phyloP scores from a whole-genome alignment of 1,140 invertebrate genomes.

The Formica exsecta region DNA sequence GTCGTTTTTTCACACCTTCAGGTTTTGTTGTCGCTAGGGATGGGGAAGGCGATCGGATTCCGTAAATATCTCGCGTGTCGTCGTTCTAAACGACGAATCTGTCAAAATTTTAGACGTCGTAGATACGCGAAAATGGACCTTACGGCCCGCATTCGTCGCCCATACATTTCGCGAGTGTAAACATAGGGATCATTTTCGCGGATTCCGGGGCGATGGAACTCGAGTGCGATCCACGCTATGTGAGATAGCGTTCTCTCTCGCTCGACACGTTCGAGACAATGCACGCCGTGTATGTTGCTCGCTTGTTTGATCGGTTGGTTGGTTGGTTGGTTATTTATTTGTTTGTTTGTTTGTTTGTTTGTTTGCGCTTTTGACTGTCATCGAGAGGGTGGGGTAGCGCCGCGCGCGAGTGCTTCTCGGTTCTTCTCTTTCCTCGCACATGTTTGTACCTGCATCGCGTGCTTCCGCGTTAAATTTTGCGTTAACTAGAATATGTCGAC shows the following conservation, averaged over 20 bases:
- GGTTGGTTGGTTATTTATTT: conserved; percentile 7
- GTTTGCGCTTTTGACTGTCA: conserved; percentile 52
- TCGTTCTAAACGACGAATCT: too few species aligned
- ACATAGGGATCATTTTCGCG: not conserved
- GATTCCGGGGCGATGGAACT: not conserved
- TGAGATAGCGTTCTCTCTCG: not conserved
- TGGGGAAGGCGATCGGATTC: too few species aligned
- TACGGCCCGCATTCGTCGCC: not conserved
- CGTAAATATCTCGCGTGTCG: too few species aligned
- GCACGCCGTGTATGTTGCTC: conserved; percentile 26
- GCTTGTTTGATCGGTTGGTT: conserved; percentile 42
- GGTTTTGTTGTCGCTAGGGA: too few species aligned
- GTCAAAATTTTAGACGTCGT: not conserved
- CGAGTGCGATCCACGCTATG: not conserved
- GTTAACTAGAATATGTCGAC: conserved; percentile 47
- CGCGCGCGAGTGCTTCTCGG: not conserved
- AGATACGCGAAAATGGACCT: not conserved
- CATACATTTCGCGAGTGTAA: not conserved
- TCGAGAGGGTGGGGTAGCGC: conserved; percentile 6
- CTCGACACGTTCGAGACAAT: conserved; percentile 7
- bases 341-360: conserved; percentile 53
- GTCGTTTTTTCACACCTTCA: too few species aligned
- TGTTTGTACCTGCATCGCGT: not conserved
- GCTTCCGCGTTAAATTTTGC: conserved; percentile 16
- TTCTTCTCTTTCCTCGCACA: not conserved